Conservation (phyloP, 37 sponge, comb jelly and placozoan species). For the Eunapius fragilis region DNA sequence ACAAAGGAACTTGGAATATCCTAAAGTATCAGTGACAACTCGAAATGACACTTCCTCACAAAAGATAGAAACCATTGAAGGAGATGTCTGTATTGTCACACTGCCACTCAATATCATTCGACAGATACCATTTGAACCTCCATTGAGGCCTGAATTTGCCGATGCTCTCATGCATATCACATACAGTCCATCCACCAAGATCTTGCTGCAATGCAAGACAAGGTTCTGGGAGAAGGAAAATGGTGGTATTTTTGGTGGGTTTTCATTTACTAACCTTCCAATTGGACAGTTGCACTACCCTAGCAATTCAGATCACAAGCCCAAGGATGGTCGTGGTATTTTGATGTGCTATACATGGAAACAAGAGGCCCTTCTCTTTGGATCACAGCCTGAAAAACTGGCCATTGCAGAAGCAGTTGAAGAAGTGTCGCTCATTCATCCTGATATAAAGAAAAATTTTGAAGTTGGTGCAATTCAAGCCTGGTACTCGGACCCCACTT, state of each 20-base stretch:
- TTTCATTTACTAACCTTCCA: constrained; percentile 35
- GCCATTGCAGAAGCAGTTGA: constrained; percentile 38
- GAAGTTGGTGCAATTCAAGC: constrained; percentile 48
- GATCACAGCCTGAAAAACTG: constrained; percentile 6
- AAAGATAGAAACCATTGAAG: not conserved
- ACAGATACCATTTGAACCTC: constrained; percentile 32
- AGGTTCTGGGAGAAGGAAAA: constrained; percentile 42
- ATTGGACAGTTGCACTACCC: constrained; percentile 59
- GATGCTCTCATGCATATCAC: constrained; percentile 20
- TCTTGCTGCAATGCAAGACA: constrained; percentile 42
- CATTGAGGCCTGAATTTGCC: not conserved
- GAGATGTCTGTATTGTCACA: constrained; percentile 30
- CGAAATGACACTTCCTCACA: constrained; percentile 8
- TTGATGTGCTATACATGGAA: constrained; percentile 54
- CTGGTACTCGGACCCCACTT: constrained; percentile 33
- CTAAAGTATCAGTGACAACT: not conserved
- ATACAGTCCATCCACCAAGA: constrained; percentile 49
- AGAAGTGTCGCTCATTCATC: constrained; percentile 33
- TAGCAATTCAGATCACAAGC: constrained; percentile 6
- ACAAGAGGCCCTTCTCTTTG: constrained; percentile 48
- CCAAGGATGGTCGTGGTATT: constrained; percentile 37
- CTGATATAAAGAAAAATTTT: constrained; percentile 37
- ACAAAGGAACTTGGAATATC: no score
- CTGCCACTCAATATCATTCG: constrained; percentile 38
- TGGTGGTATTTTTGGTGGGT: constrained; percentile 34